Evolutionary conservation across 2,888 invertebrate genomes (phyloP).

Genomic region (Orchesellides sinensis): DNA sequence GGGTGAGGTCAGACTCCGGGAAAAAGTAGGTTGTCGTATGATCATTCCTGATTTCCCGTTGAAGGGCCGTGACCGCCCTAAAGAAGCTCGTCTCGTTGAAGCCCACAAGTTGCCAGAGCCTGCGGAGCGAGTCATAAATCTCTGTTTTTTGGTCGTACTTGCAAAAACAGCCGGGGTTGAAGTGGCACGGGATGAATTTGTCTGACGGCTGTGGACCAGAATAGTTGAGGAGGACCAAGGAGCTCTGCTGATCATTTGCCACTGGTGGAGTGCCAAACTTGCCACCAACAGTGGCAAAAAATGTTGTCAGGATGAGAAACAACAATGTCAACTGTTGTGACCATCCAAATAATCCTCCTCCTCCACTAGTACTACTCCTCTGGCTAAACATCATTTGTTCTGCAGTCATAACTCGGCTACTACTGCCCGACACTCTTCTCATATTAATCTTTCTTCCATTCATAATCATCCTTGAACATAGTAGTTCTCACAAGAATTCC

Average conservation of each 20-base stretch:
- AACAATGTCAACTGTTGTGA: constrained; percentile 8
- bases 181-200: constrained; percentile 72
- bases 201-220: constrained; percentile 70
- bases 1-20: constrained; percentile 65
- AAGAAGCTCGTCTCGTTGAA: constrained; percentile 72
- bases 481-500: too few relatives aligned
- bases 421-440: background rate
- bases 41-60: constrained; percentile 68
- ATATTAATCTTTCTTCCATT: background rate
- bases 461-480: constrained; percentile 9
- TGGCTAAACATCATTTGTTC: constrained; percentile 9
- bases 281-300: constrained; percentile 31
- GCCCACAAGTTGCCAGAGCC: constrained; percentile 72
- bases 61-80: constrained; percentile 62
- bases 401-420: background rate
- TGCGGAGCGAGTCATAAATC: constrained; percentile 71
- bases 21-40: constrained; percentile 71
- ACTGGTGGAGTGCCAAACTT: constrained; percentile 40
- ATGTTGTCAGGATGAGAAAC: constrained; percentile 40
- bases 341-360: too few relatives aligned
- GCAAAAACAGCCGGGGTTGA: constrained; percentile 73
- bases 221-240: constrained; percentile 58
- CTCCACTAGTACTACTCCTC: background rate
- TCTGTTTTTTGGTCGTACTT: constrained; percentile 74
- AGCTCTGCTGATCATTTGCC: constrained; percentile 23